Evolutionary conservation across 2,888 invertebrate genomes (phyloP).

Genomic region (Coremacera marginata): DNA sequence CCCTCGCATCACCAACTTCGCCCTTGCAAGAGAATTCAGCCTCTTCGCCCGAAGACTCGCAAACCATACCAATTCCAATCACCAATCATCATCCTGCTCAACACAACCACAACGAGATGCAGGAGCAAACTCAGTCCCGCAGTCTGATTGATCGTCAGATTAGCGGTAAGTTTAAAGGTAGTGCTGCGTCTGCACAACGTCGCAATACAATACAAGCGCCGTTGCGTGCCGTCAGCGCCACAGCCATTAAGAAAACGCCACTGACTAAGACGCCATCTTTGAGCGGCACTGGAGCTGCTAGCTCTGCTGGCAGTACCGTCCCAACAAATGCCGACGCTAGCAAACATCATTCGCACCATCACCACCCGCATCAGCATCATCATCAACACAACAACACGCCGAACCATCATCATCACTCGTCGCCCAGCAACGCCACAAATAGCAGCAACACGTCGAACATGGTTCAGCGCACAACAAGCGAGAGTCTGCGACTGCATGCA

Average conservation of each 20-base stretch:
- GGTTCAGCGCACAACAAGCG: slow-evolving; percentile 79
- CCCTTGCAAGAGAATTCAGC: slow-evolving; percentile 46
- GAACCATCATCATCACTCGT: slow-evolving; percentile 48
- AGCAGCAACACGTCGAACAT: slow-evolving; percentile 58
- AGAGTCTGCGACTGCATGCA: slow-evolving; percentile 75
- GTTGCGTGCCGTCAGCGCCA: slow-evolving; percentile 53
- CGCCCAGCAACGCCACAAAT: slow-evolving; percentile 23
- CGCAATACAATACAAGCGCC: slow-evolving; percentile 62
- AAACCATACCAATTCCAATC: slow-evolving; percentile 18
- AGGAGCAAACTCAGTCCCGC: slow-evolving; percentile 48
- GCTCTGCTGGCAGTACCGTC: slow-evolving; percentile 31
- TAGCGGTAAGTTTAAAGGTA: slow-evolving; percentile 58
- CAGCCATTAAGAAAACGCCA: slow-evolving; percentile 57
- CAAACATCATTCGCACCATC: slow-evolving; percentile 54
- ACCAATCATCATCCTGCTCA: slow-evolving; percentile 42
- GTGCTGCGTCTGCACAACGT: slow-evolving; percentile 51
- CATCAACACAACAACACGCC: slow-evolving; percentile 52
- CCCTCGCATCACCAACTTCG: slow-evolving; percentile 50
- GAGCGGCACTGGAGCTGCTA: slow-evolving; percentile 39
- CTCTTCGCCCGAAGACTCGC: slow-evolving; percentile 42
- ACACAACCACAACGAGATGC: slow-evolving; percentile 38
- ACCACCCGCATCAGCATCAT: slow-evolving; percentile 55
- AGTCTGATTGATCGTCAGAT: slow-evolving; percentile 65
- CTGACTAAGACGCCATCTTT: slow-evolving; percentile 60
- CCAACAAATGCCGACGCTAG: slow-evolving; percentile 19